Evolutionary conservation across 2,888 invertebrate species (phyloP), one percentile per base, ranked within the genome.

Genomic region (Mythimna impura): DNA sequence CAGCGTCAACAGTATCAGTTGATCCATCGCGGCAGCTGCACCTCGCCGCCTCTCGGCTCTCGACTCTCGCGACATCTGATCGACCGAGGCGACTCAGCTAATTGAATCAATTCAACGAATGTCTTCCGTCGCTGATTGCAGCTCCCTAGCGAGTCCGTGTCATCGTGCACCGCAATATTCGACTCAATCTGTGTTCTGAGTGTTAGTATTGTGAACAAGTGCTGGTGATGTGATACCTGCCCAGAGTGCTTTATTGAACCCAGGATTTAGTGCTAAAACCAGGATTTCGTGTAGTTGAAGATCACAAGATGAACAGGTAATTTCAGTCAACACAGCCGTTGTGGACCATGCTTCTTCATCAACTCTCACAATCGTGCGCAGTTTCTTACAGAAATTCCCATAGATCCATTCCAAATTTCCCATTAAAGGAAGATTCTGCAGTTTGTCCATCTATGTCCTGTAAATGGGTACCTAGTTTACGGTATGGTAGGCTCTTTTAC

Each of bases 81-180:
- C 74, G 80, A 88, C 83, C 81, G 88, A 71, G 80, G 80, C 76
- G 73, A 70, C 73, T 55, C 47, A 64, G 73, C 76, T 89, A 90
- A 96, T 96, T 95, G 92, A 93, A 95, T 96, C 93, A 94, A 94
- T 92, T 94, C 91, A 94, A 92, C 93, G 87, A 86, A 85, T 87
- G 92, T 91, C 92, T 92, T 94, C 94, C 94, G 93, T 90, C 90
- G 92, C 87, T 89, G 93, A 93, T 93, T 93, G 92, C 91, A 87
- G 86, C 82, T 85, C 87, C 78, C 78, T 58, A 76, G 50, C 70
- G 73, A 70, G 68, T 75, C 43, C n/a, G 72, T 72, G 73, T 73
- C 64, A 73, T 57, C 77, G 82, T 84, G 84, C 76, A 83, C 69
- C 66, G 69, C 58, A 34, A 64, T 77, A 81, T 76, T 81, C 34